phyloP scores from a whole-genome alignment of 2,888 invertebrate species.

The Entomobrya proxima region DNA sequence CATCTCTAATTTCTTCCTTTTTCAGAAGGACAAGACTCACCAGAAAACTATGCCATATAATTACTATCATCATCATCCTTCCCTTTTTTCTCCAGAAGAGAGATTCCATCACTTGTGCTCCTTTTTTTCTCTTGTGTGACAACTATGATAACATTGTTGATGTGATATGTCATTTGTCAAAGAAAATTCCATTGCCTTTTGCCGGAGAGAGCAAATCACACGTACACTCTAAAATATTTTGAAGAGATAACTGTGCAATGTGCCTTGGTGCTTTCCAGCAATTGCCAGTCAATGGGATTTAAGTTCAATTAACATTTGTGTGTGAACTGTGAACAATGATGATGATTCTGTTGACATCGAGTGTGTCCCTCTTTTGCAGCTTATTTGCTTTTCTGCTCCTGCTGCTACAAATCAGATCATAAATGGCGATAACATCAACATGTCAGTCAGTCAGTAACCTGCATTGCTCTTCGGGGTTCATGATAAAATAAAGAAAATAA shows the following conservation, averaged over 20 bases:
- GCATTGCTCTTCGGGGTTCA: not conserved
- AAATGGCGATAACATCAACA: constrained; percentile 3
- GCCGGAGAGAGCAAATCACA: not conserved
- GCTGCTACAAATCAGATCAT: constrained; percentile 29
- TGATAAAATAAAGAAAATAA: constrained; percentile 5
- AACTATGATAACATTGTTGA: constrained; percentile 35
- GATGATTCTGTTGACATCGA: constrained; percentile 16
- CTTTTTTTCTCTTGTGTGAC: constrained; percentile 1
- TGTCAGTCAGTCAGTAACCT: too few species aligned
- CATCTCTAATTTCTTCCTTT: not conserved
- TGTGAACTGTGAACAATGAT: not conserved
- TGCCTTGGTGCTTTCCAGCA: not conserved
- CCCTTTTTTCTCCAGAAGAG: too few species aligned
- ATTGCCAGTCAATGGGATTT: constrained; percentile 18
- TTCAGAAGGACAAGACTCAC: not conserved
- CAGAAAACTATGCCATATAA: constrained; percentile 13
- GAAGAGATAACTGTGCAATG: not conserved
- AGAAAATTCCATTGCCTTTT: constrained; percentile 18
- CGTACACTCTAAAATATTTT: constrained; percentile 9
- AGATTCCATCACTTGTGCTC: too few species aligned
- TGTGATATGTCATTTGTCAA: constrained; percentile 45
- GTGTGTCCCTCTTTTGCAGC: too few species aligned
- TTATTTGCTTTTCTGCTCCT: constrained; percentile 11
- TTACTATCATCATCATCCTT: constrained; percentile 8
- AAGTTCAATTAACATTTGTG: constrained; percentile 19